Base-by-base conservation (phyloP, 2,797 vertebrate genomes). In the Macropodus opercularis region DNA sequence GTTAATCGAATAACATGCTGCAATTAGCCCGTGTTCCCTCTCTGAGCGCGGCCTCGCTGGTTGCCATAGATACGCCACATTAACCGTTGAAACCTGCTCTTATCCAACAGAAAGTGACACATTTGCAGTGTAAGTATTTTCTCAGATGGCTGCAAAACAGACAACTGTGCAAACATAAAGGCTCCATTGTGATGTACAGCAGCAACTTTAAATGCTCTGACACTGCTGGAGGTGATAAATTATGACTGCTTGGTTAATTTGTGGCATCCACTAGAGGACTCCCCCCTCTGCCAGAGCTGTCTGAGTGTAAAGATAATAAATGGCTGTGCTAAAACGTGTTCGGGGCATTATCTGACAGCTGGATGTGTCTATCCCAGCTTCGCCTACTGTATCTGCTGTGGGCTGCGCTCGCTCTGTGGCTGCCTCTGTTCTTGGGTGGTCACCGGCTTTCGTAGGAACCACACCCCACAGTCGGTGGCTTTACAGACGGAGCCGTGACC, bases 391-490 rank as follows among this genome's bases (percentile, higher is more conserved):
- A n/a, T 56, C 51, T 49, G 65, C 69, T 64, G 63, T 69, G 63
- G 61, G 38, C 72, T 35, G 41, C 24, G 49, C 43, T 64, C n/a
- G 46, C 50, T 64, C 72, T 13, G 52, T 48, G 50, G 44, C 59
- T 31, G 54, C 49, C 66, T 78, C 81, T 77, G 84, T 77, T 82
- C 79, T 84, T 85, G 85, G 77, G 82, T 89, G 84, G 87, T 71
- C 79, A 83, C 61, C 29, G 66, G 63, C 80, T 73, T 75, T 71
- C 54, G 73, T 81, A 79, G 85, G 86, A 89, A 89, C 90, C 91
- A 91, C 90, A 86, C 91, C 90, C 91, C 74, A 79, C 76, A 87
- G 83, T 77, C 83, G 66, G 32, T 74, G 74, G 72, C 72, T 75
- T 73, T 43, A 77, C 73, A 57, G 73, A 65, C 74, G 35, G 65